A percentile compares a stretch with the other conserved stretches of the same genome.
Conservation (phyloP, 2,888 invertebrate genomes). For the Conops quadrifasciatus region DNA sequence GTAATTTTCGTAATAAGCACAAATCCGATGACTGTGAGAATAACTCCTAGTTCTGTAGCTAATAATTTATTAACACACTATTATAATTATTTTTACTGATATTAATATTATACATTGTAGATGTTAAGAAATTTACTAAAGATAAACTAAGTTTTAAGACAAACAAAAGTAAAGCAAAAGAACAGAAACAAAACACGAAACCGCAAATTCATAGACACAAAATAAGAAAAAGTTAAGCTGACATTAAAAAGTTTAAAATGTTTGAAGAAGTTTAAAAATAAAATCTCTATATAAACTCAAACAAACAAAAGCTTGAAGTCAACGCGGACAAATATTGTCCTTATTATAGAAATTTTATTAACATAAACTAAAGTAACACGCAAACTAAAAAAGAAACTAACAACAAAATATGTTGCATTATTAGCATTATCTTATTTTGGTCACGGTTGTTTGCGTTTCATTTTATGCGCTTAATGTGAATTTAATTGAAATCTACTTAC, state of each 20-base stretch:
- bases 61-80: constrained; percentile 25
- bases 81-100: constrained; percentile 11
- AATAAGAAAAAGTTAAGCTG: no score
- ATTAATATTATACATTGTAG: constrained; percentile 8
- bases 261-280: neutral
- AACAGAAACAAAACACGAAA: neutral
- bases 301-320: no score
- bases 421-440: constrained; percentile 7
- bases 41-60: constrained; percentile 63
- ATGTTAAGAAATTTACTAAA: constrained; percentile 18
- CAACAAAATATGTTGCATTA: neutral
- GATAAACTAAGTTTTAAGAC: constrained; percentile 39
- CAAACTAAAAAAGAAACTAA: neutral
- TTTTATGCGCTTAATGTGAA: neutral
- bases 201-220: neutral
- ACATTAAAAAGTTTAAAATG: no score
- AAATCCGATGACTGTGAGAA: constrained; percentile 66
- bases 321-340: neutral
- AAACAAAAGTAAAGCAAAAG: constrained; percentile 29
- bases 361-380: neutral
- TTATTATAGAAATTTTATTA: neutral
- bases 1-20: constrained; percentile 67
- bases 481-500: neutral
- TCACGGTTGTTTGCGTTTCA: neutral
- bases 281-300: neutral